These are phyloP conservation scores for Typhlomys cinereus DNA, from an alignment of 2,113 vertebrate species.

Conservation along the genomic window DNA sequence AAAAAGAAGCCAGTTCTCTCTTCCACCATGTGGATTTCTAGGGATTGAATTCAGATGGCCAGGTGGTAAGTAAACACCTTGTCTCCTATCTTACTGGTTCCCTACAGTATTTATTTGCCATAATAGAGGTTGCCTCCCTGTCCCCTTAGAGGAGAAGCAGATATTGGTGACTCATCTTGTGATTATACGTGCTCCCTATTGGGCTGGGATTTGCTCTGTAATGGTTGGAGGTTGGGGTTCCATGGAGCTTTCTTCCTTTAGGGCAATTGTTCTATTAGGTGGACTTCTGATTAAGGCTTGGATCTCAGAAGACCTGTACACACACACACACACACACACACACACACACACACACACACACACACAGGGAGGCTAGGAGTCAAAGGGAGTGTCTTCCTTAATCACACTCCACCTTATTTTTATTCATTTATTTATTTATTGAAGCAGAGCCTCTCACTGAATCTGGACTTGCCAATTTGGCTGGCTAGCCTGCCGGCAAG, in stretches of 20 bases:
- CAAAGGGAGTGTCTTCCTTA: not conserved
- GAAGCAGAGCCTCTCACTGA: not conserved
- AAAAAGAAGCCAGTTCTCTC: no score
- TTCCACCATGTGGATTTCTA: no score
- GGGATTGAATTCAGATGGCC: no score
- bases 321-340: no score
- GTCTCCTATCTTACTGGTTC: no score
- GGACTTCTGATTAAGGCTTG: not conserved
- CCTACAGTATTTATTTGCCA: not conserved
- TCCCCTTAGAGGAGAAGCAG: not conserved
- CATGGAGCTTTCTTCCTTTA: not conserved
- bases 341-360: not conserved
- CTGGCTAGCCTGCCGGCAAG: not conserved
- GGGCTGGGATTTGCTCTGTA: not conserved
- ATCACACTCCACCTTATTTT: not conserved
- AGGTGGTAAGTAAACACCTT: no score
- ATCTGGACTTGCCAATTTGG: not conserved
- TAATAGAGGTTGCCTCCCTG: not conserved
- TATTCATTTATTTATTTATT: no score
- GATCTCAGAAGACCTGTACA: not conserved
- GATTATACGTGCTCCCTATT: not conserved
- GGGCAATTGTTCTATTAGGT: not conserved
- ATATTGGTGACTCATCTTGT: not conserved
- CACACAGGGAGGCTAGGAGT: not conserved
- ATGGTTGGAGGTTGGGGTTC: not conserved